Evolutionary conservation across 1,140 invertebrate species (phyloP).

Genomic region (Hesperophylax magnus): DNA sequence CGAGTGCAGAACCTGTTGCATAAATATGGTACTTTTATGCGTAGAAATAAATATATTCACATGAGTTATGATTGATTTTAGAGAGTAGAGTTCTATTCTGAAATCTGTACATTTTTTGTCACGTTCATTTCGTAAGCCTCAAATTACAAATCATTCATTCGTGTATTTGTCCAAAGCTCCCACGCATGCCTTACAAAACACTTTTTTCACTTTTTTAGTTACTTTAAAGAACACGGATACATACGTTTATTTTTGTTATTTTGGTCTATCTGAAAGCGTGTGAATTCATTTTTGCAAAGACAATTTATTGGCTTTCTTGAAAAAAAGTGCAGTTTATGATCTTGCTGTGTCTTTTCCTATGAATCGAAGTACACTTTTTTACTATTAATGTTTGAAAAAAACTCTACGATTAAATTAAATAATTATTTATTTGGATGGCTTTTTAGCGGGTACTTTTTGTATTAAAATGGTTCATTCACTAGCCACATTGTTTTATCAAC

Average conservation of each 20-base stretch:
- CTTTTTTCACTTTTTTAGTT: constrained; percentile 12
- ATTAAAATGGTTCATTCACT: too few species aligned
- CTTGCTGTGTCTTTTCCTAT: not conserved
- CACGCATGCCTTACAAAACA: constrained; percentile 25
- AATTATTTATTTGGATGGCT: not conserved
- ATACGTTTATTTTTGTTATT: not conserved
- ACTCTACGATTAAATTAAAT: not conserved
- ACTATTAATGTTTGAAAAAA: not conserved
- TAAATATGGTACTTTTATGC: not conserved
- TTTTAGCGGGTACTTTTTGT: too few species aligned
- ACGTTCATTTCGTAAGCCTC: constrained; percentile 10
- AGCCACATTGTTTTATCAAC: too few species aligned
- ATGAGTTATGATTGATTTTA: constrained; percentile 5
- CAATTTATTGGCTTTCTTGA: not conserved
- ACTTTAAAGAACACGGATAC: not conserved
- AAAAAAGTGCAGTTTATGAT: not conserved
- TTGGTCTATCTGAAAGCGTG: not conserved
- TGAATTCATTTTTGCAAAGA: constrained; percentile 4
- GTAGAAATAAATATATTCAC: not conserved
- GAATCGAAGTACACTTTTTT: not conserved
- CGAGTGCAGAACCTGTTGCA: too few species aligned
- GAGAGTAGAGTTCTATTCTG: not conserved
- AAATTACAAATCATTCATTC: not conserved
- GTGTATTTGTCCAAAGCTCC: not conserved
- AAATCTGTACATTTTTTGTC: not conserved